phyloP scores from a whole-genome alignment of 2,888 invertebrate species.

The Drosophila kambysellisi region DNA sequence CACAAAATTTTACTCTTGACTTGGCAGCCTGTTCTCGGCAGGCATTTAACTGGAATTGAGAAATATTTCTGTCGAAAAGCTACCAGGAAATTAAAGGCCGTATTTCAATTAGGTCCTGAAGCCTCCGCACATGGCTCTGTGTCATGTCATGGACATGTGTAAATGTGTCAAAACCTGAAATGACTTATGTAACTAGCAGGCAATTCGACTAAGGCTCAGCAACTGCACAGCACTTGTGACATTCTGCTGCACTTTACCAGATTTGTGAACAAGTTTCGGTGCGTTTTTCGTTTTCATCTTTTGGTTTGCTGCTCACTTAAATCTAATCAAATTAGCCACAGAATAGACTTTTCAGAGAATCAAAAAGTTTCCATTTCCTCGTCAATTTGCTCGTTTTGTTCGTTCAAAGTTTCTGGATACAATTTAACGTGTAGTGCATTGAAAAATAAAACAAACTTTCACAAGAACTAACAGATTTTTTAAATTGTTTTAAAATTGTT shows the following conservation, averaged over 20 bases:
- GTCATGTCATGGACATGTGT: conserved; percentile 26
- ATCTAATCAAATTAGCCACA: conserved; percentile 66
- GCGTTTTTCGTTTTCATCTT: neutral
- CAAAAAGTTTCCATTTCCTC: conserved; percentile 50
- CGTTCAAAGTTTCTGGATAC: conserved; percentile 27
- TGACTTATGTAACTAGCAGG: conserved; percentile 22
- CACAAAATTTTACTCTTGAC: conserved; percentile 10
- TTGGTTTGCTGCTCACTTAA: conserved; percentile 29
- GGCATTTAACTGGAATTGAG: conserved; percentile 23
- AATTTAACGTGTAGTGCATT: conserved; percentile 33
- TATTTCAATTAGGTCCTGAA: conserved; percentile 54
- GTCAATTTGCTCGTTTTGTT: conserved; percentile 38
- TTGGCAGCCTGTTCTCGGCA: conserved; percentile 23
- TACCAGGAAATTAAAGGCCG: conserved; percentile 49
- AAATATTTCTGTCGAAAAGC: conserved; percentile 22
- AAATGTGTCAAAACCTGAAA: conserved; percentile 12
- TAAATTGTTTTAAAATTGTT: neutral
- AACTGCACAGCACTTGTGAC: conserved; percentile 8
- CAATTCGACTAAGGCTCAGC: neutral
- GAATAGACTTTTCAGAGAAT: conserved; percentile 46
- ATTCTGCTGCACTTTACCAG: conserved; percentile 47
- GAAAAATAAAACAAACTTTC: conserved; percentile 22
- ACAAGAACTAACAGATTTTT: conserved; percentile 7
- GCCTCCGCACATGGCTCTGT: neutral
- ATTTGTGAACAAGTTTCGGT: conserved; percentile 42